These are phyloP conservation scores for Tetraneura akinire DNA, from an alignment of 1,140 invertebrate species.

Conservation along the genomic window DNA sequence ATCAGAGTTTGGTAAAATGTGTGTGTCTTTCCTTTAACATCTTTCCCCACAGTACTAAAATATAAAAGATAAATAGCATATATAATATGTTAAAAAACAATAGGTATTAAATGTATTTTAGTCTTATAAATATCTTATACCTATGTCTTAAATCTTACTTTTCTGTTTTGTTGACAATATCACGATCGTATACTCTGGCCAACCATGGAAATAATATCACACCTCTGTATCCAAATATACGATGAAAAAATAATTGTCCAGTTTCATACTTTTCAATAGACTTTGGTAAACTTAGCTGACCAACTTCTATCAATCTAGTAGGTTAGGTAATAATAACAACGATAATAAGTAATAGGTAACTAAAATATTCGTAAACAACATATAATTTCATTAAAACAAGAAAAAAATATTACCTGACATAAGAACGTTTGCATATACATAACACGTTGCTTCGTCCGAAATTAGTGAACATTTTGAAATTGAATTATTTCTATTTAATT, in stretches of 20 bases:
- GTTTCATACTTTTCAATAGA: constrained; percentile 89
- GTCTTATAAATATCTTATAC: too few species aligned
- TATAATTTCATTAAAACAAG: not conserved
- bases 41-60: constrained; percentile 67
- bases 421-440: constrained; percentile 20
- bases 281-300: constrained; percentile 79
- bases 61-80: too few species aligned
- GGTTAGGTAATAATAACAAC: not conserved
- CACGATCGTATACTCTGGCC: constrained; percentile 90
- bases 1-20: constrained; percentile 97
- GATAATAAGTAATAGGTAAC: not conserved
- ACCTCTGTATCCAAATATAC: constrained; percentile 93
- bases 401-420: constrained; percentile 32
- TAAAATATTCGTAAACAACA: not conserved
- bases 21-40: constrained; percentile 86
- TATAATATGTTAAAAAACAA: too few species aligned
- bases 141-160: constrained; percentile 50
- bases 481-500: too few species aligned
- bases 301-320: constrained; percentile 78
- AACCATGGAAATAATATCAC: constrained; percentile 95
- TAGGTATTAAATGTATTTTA: too few species aligned
- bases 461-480: constrained; percentile 4
- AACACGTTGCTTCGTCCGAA: constrained; percentile 1
- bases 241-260: constrained; percentile 91
- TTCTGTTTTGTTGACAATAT: constrained; percentile 66